These are phyloP conservation scores for Troilus luridus DNA, from an alignment of 2,888 invertebrate genomes.

Conservation along the genomic window DNA sequence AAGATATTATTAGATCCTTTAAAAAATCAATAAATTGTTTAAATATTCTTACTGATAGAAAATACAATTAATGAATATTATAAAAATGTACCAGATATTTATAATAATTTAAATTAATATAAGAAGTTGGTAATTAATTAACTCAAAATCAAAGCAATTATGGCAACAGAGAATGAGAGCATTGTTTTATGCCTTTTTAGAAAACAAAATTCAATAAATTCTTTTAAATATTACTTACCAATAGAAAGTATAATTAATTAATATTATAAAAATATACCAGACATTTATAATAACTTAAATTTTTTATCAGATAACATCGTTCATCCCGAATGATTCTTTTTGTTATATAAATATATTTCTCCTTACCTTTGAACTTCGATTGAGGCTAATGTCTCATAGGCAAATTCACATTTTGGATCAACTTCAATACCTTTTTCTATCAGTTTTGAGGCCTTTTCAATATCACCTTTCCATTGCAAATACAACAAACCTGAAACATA, in stretches of 20 bases:
- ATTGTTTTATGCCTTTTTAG: neutral
- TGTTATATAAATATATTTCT: neutral
- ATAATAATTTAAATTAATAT: too few relatives aligned
- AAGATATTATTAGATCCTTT: too few relatives aligned
- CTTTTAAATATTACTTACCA: too few relatives aligned
- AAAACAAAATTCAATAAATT: neutral
- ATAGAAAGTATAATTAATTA: neutral
- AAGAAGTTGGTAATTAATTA: too few relatives aligned
- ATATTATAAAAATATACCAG: neutral
- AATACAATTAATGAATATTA: too few relatives aligned
- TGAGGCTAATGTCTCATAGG: slow-evolving; percentile 94
- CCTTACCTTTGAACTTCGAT: slow-evolving; percentile 90
- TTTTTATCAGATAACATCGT: neutral
- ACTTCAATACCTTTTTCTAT: slow-evolving; percentile 87
- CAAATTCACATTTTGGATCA: slow-evolving; percentile 94
- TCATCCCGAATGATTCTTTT: neutral
- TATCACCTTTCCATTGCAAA: slow-evolving; percentile 88
- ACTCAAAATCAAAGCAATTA: too few relatives aligned
- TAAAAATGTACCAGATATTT: too few relatives aligned
- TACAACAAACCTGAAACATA: slow-evolving; percentile 72
- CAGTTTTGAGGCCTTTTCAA: slow-evolving; percentile 82
- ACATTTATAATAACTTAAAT: neutral
- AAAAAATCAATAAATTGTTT: too few relatives aligned
- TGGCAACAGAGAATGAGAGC: too few relatives aligned
- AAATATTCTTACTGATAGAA: too few relatives aligned